Evolutionary conservation across 2,113 vertebrate species (phyloP).

Genomic region (Poecilia latipinna): DNA sequence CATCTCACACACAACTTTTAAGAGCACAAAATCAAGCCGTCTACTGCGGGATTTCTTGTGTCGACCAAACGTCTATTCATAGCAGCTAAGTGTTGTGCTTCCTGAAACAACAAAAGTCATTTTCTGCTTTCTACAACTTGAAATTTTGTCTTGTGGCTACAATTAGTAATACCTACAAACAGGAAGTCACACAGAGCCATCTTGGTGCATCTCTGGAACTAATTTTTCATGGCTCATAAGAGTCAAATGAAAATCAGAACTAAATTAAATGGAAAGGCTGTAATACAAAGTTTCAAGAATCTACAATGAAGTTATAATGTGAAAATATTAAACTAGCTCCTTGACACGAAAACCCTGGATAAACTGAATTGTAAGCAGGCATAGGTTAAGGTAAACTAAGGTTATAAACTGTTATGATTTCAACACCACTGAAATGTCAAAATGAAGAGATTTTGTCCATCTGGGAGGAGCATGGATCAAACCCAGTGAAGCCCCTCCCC

Average conservation of each 20-base stretch:
- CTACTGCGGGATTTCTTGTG: too few relatives aligned
- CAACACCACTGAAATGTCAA: not conserved
- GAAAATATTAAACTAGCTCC: not conserved
- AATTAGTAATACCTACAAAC: not conserved
- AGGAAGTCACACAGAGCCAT: not conserved
- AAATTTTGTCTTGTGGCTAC: not conserved
- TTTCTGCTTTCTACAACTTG: too few relatives aligned
- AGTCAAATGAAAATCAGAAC: not conserved
- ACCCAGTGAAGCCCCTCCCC: too few relatives aligned
- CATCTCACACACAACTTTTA: too few relatives aligned
- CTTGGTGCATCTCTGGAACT: not conserved
- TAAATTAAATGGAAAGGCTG: not conserved
- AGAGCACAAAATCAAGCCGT: too few relatives aligned
- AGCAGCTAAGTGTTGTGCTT: too few relatives aligned
- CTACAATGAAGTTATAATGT: not conserved
- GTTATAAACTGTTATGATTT: not conserved
- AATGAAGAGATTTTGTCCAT: not conserved
- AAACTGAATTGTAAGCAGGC: too few relatives aligned
- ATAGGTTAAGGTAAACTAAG: not conserved
- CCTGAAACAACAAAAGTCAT: too few relatives aligned
- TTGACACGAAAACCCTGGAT: not conserved
- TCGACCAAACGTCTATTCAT: too few relatives aligned
- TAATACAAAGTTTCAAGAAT: not conserved
- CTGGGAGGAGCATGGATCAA: too few relatives aligned
- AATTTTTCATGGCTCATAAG: not conserved